Conservation (phyloP, 2,113 vertebrate genomes). For the Harpagus bidentatus region DNA sequence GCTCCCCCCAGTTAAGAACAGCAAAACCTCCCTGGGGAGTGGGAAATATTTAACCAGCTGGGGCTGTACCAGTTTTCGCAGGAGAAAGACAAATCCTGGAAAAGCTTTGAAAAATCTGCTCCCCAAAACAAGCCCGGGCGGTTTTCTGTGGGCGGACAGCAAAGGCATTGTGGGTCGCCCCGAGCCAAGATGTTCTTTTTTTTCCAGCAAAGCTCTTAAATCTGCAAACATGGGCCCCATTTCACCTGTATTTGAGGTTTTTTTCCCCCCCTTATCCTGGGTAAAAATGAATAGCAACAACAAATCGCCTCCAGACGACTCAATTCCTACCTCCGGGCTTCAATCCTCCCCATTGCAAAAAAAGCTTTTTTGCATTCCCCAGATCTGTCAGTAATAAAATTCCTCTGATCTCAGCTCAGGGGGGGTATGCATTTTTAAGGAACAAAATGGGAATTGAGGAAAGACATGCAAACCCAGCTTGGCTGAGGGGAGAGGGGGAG, state of each 20-base stretch:
- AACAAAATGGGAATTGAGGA: neutral
- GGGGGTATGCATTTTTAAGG: neutral
- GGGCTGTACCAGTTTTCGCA: rapidly evolving
- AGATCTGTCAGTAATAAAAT: neutral
- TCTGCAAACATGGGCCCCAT: rapidly evolving
- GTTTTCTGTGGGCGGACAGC: rapidly evolving
- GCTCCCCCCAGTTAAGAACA: neutral
- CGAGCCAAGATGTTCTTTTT: neutral
- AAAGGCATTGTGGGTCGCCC: neutral
- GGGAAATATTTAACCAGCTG: neutral
- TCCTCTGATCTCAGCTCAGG: neutral
- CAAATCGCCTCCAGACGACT: rapidly evolving
- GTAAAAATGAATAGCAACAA: neutral
- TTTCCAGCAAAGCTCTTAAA: neutral
- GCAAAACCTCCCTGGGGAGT: rapidly evolving
- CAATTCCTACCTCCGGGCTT: rapidly evolving
- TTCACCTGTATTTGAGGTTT: neutral
- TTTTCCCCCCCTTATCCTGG: rapidly evolving
- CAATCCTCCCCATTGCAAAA: rapidly evolving
- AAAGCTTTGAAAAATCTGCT: neutral
- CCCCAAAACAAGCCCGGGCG: rapidly evolving
- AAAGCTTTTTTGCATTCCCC: neutral
- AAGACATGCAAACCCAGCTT: rapidly evolving
- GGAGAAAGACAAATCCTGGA: neutral
- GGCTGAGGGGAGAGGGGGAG: neutral